These are phyloP conservation scores for Porites cylindrica DNA, from an alignment of 92 coral and sea anemone species.

Conservation along the genomic window DNA sequence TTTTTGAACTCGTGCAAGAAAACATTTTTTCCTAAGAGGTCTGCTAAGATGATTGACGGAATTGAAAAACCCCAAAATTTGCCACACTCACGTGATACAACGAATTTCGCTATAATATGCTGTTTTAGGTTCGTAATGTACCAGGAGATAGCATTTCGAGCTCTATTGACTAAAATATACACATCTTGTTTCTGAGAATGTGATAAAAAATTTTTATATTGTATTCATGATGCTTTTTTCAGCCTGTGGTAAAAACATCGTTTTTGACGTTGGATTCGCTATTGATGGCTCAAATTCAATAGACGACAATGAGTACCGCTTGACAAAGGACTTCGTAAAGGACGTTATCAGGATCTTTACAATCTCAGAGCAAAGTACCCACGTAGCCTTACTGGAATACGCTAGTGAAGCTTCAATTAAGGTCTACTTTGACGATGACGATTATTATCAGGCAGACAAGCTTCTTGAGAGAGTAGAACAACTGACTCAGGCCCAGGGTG, in stretches of 20 bases:
- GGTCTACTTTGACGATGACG: constrained; percentile 55
- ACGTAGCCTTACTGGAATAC: constrained; percentile 81
- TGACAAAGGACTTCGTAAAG: constrained; percentile 75
- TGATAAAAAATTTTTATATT: background rate
- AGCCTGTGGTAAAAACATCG: constrained; percentile 71
- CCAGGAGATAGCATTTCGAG: background rate
- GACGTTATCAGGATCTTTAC: constrained; percentile 74
- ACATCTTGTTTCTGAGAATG: too few relatives aligned
- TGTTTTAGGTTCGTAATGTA: too few relatives aligned
- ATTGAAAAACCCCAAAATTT: too few relatives aligned
- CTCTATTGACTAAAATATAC: too few relatives aligned
- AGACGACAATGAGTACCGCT: constrained; percentile 73
- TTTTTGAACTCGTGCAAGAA: too few relatives aligned
- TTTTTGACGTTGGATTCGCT: constrained; percentile 85
- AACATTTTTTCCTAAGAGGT: too few relatives aligned
- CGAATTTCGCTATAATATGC: too few relatives aligned
- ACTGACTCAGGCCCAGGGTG: background rate
- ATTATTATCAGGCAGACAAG: constrained; percentile 29
- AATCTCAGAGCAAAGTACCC: constrained; percentile 72
- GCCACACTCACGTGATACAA: too few relatives aligned
- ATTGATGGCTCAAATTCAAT: constrained; percentile 93
- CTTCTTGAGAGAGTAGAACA: constrained; percentile 17
- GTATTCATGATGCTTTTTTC: background rate
- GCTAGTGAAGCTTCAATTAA: constrained; percentile 60
- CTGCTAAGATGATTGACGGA: too few relatives aligned